Percentiles rank a stretch among this genome's conserved stretches.
Evolutionary conservation across 2,888 invertebrate genomes (phyloP).

Genomic region (Lycocerus yunnanus): DNA sequence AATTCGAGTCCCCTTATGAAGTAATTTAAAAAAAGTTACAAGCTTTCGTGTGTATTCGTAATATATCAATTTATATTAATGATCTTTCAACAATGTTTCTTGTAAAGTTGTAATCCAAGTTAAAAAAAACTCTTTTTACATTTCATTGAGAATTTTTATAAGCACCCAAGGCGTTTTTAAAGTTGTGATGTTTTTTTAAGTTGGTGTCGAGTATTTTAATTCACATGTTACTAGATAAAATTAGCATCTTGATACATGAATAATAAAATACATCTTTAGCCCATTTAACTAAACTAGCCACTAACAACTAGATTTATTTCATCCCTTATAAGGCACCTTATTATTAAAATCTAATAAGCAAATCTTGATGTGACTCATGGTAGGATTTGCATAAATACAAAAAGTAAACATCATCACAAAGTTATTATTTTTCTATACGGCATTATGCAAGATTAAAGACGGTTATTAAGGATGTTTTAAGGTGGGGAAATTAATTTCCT

Average conservation of each 20-base stretch:
- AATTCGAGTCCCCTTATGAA: neutral
- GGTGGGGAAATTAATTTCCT: neutral
- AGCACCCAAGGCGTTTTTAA: neutral
- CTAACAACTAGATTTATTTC: slow-evolving; percentile 2
- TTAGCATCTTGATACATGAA: slow-evolving; percentile 21
- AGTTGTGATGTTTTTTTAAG: neutral
- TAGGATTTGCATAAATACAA: slow-evolving; percentile 20
- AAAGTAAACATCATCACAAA: neutral
- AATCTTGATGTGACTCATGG: slow-evolving; percentile 15
- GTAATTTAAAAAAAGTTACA: slow-evolving; percentile 15
- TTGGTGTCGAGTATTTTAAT: neutral
- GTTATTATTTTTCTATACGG: neutral
- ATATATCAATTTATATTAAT: slow-evolving; percentile 27
- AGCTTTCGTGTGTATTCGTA: slow-evolving; percentile 17
- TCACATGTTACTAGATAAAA: slow-evolving; percentile 7
- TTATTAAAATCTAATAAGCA: slow-evolving; percentile 20
- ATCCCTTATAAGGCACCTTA: slow-evolving; percentile 18
- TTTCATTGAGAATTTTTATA: slow-evolving; percentile 10
- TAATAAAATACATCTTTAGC: slow-evolving; percentile 19
- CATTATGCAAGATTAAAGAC: neutral
- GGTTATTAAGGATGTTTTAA: neutral
- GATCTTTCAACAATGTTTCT: slow-evolving; percentile 24
- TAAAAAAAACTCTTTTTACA: slow-evolving; percentile 12
- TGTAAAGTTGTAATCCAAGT: slow-evolving; percentile 10
- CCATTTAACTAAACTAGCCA: slow-evolving; percentile 6